Evolutionary conservation across 2,888 invertebrate species (phyloP), one percentile per base, ranked within the genome.

Genomic region (Asteroscopus sphinx): DNA sequence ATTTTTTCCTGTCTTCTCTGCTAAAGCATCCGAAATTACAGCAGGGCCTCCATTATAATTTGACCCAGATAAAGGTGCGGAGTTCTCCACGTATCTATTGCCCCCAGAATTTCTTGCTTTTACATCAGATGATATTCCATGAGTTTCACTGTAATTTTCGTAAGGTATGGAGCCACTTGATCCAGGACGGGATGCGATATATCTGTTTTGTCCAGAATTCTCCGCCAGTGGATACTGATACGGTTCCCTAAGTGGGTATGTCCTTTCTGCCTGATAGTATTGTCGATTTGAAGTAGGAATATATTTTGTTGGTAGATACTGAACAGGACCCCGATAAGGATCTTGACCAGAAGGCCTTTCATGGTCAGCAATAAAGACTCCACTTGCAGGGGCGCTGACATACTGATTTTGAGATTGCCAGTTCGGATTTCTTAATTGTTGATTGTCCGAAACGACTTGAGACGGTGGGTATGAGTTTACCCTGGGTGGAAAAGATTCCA

Each of bases 401-500:
- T 44, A 60, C 26, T 17, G 42, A 45, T 42, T 65, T n/a, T 51
- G 56, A 15, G 37, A 3, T 12, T 15, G 39, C 67, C 62, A 41
- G 17, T 57, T 54, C 30, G 53, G 36, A 17, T 49, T 60, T n/a
- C 5, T 41, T 21, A 33, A 41, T 39, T 41, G 48, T 11, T 53
- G 49, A 12, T 54, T 58, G 1, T 33, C 52, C 8, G 30, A 30
- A 12, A 5, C 35, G 0, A 32, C 17, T 12, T 52, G 42, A 13
- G 40, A 25, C 16, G 39, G n/a, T 39, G 40, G 12, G 41, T 40
- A 53, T 0, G 42, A 6, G 15, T 55, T 11, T 6, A 11, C 16
- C 30, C 25, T 33, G 5, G 32, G 0, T 12, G 13, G 13, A 9
- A 49, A 36, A 12, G 47, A 25, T 11, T 47, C 52, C 5, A 42